A percentile compares a stretch with the other conserved stretches of the same genome.
phyloP scores from a whole-genome alignment of 2,888 invertebrate genomes.

The Calameuta pallipes region DNA sequence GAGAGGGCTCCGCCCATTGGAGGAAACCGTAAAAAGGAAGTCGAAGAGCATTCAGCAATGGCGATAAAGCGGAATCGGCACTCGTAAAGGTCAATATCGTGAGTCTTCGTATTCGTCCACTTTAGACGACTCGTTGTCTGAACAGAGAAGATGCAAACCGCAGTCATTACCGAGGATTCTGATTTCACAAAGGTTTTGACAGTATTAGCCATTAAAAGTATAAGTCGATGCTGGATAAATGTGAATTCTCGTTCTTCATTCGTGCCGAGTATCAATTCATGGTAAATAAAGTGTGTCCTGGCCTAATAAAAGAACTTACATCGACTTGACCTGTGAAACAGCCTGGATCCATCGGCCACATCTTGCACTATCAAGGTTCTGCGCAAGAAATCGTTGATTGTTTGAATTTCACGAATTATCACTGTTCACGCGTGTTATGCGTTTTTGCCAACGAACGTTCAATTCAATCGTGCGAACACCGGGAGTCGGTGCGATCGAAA shows the following conservation, averaged over 20 bases:
- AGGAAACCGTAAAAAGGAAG: conserved; percentile 37
- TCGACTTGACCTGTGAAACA: background rate
- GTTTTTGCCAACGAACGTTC: background rate
- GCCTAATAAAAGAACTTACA: background rate
- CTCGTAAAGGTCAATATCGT: background rate
- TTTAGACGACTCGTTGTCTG: background rate
- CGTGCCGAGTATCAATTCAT: background rate
- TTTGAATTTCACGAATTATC: background rate
- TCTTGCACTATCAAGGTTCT: background rate
- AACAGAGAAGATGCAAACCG: background rate
- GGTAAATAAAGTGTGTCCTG: background rate
- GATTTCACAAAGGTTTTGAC: background rate
- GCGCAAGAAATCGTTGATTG: background rate
- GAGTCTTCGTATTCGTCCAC: background rate
- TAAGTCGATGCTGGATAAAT: background rate
- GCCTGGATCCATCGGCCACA: background rate
- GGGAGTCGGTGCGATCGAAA: background rate
- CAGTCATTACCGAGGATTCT: background rate
- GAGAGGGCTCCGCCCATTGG: conserved; percentile 52
- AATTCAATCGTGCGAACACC: background rate
- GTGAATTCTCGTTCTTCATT: background rate
- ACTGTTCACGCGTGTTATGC: background rate
- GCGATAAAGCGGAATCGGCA: conserved; percentile 26
- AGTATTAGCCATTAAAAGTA: background rate
- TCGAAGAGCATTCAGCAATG: conserved; percentile 25